phyloP scores from a whole-genome alignment of 1,140 invertebrate species.

The Ylistrum balloti region DNA sequence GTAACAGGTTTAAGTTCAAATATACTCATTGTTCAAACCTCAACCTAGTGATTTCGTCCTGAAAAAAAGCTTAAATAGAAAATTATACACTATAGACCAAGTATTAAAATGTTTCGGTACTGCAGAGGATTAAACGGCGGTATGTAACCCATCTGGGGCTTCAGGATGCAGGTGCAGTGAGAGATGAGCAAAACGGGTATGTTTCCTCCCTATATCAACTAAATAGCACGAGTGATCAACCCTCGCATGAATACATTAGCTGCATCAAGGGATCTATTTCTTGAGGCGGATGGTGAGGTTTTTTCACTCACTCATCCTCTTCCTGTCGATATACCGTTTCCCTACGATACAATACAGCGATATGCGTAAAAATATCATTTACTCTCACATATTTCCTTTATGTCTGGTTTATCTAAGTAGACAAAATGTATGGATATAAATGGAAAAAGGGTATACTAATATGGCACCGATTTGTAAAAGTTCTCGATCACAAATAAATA shows the following conservation, averaged over 20 bases:
- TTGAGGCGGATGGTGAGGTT: slow-evolving; percentile 23
- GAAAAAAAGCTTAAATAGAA: slow-evolving; percentile 6
- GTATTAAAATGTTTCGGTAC: slow-evolving; percentile 34
- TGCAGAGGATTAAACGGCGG: slow-evolving; percentile 29
- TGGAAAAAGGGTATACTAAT: neutral
- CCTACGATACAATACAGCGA: slow-evolving; percentile 9
- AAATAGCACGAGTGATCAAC: slow-evolving; percentile 8
- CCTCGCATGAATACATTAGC: slow-evolving; percentile 30
- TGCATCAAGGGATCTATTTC: slow-evolving; percentile 21
- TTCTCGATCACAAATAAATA: slow-evolving; percentile 36
- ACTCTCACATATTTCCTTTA: neutral
- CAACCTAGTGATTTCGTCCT: slow-evolving; percentile 4
- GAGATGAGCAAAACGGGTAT: slow-evolving; percentile 6
- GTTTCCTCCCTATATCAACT: slow-evolving; percentile 18
- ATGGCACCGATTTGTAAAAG: neutral
- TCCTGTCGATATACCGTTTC: slow-evolving; percentile 6
- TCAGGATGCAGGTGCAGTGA: slow-evolving; percentile 30
- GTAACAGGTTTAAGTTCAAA: slow-evolving; percentile 27
- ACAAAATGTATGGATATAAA: neutral
- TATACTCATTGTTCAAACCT: slow-evolving; percentile 22
- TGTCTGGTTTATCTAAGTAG: neutral
- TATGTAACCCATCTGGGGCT: slow-evolving; percentile 12
- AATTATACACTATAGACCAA: slow-evolving; percentile 18
- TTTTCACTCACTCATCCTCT: slow-evolving; percentile 23
- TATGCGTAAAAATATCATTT: neutral